Evolutionary conservation across 2,888 invertebrate species (phyloP), one percentile per base, ranked within the genome.

Genomic region (Perizoma affinitatum): DNA sequence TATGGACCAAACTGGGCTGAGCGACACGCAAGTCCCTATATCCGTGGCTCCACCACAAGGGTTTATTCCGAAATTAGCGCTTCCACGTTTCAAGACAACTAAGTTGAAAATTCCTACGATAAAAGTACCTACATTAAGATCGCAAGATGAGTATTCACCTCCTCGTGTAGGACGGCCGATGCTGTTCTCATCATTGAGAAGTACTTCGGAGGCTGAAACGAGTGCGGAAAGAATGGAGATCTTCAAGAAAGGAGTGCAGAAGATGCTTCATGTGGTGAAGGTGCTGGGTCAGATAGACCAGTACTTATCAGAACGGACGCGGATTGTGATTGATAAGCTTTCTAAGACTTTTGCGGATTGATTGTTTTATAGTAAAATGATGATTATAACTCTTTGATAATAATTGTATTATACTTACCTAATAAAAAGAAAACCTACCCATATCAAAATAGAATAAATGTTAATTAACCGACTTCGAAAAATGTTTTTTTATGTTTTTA

Each of bases 221-320:
- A 90, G 90, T 61, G 88, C 84, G 1, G 92, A 91, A 62, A 77
- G 75, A 58, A 84, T 91, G 85, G 89, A 88, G 60, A 84, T 76
- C 49, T 87, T 92, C 59, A 90, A 90, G 69, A 92, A 88, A 65
- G 90, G 87, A 0, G 80, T 92, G 0, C 86, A 89, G 68, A 90
- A 89, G 70, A 82, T 92, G 86, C 65, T 91, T 5, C 85, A 88
- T 43, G 80, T 90, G 1, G 90, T 91, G 1, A 91, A 88, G 72
- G 87, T 91, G 10, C 68, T 92, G 34, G 87, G 89, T 0, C 84
- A 88, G 69, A 83, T 92, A 35, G 91, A 91, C 46, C 83, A 86
- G 60, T 92, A 91, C 61, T 46, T 92, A 42, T 88, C 92, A 0
- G 90, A 91, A 45, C 78, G 92, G 62, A 87, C 86, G 6, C 74